phyloP scores from a whole-genome alignment of 2,888 invertebrate species.

The Lordiphosa fenestrarum region DNA sequence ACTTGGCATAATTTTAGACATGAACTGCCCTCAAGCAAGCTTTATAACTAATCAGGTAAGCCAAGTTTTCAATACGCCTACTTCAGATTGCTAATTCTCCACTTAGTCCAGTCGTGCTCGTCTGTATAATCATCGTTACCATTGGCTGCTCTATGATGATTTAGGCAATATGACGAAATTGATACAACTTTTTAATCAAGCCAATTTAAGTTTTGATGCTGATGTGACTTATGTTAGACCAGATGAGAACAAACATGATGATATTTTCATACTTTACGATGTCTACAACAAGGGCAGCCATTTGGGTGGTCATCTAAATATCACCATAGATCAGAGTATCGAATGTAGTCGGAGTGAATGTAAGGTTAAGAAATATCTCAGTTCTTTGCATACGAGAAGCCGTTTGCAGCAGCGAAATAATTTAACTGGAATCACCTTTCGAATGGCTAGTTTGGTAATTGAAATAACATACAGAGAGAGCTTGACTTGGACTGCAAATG shows the following conservation, averaged over 20 bases:
- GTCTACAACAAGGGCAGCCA: slow-evolving; percentile 77
- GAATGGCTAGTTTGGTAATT: slow-evolving; percentile 70
- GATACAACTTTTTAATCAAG: slow-evolving; percentile 43
- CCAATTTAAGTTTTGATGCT: slow-evolving; percentile 73
- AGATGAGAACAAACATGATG: slow-evolving; percentile 5
- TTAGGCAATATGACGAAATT: slow-evolving; percentile 41
- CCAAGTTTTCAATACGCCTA: not conserved
- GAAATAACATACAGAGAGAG: not conserved
- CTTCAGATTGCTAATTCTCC: not conserved
- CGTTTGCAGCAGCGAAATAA: slow-evolving; percentile 66
- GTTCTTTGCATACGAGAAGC: slow-evolving; percentile 53
- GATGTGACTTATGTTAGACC: slow-evolving; percentile 63
- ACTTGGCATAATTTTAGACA: slow-evolving; percentile 71
- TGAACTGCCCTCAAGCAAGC: slow-evolving; percentile 56
- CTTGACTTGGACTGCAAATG: not conserved
- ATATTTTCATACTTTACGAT: slow-evolving; percentile 64
- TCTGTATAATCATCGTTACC: slow-evolving; percentile 56
- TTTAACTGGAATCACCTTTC: slow-evolving; percentile 69
- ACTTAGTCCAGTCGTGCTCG: slow-evolving; percentile 61
- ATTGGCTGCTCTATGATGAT: slow-evolving; percentile 73
- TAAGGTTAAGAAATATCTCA: slow-evolving; percentile 45
- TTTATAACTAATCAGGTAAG: slow-evolving; percentile 63
- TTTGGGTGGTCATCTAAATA: slow-evolving; percentile 76
- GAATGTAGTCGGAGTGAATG: slow-evolving; percentile 54
- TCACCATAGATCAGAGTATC: slow-evolving; percentile 70